Conservation (phyloP, 2,113 vertebrate species). For the Notiomystis cincta region DNA sequence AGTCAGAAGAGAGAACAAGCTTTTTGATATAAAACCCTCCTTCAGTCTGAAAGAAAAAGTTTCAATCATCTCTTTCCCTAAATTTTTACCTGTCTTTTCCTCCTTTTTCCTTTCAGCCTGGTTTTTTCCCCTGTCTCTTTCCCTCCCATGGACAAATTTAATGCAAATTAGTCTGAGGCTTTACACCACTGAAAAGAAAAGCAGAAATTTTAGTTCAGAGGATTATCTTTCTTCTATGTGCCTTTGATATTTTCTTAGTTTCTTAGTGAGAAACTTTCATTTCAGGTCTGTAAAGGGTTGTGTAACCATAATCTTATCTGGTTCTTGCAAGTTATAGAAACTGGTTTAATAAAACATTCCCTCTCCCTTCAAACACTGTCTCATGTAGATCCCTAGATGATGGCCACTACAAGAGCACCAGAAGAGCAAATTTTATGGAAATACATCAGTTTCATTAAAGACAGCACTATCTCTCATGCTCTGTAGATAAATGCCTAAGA, state of each 20-base stretch:
- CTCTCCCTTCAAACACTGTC: neutral
- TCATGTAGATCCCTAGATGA: neutral
- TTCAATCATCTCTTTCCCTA: neutral
- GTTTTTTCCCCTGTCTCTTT: neutral
- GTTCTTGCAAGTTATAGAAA: neutral
- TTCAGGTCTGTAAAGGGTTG: neutral
- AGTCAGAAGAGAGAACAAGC: neutral
- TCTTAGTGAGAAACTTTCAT: neutral
- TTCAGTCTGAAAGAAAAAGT: neutral
- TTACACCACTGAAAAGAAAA: neutral
- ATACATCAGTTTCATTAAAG: neutral
- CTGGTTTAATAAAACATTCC: neutral
- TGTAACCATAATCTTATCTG: neutral
- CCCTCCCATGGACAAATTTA: neutral
- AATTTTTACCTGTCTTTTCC: neutral
- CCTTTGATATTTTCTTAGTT: neutral
- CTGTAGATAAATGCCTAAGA: neutral
- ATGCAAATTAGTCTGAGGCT: neutral
- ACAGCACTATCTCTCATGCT: neutral
- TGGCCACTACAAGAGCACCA: neutral
- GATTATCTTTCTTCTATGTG: neutral
- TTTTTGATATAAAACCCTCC: neutral
- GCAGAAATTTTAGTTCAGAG: neutral
- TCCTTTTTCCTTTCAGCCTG: neutral
- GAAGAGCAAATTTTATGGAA: neutral